phyloP scores from a whole-genome alignment of 2,113 vertebrate genomes.

The Bos taurus region ARS-UCD2.0 NC_037329.1:35738001-35738500 shows the following conservation, averaged over 20 bases:
- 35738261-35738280: neutral
- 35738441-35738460: neutral
- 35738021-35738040: conserved; percentile 66
- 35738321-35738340: neutral
- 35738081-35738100: conserved; percentile 62
- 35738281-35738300: neutral
- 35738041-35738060: conserved; percentile 66
- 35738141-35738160: neutral
- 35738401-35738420: neutral
- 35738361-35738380: neutral
- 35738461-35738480: neutral
- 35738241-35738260: neutral
- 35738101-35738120: neutral
- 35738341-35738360: neutral
- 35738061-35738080: conserved; percentile 56
- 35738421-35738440: neutral
- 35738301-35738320: neutral
- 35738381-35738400: conserved; percentile 17
- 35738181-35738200: neutral
- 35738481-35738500: neutral
- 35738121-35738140: neutral
- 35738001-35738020: conserved; percentile 60
- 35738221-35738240: neutral
- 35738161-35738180: conserved; percentile 7
- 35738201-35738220: neutral